Base-by-base conservation (phyloP, 2,113 vertebrate species). In the Oriolus oriolus region DNA sequence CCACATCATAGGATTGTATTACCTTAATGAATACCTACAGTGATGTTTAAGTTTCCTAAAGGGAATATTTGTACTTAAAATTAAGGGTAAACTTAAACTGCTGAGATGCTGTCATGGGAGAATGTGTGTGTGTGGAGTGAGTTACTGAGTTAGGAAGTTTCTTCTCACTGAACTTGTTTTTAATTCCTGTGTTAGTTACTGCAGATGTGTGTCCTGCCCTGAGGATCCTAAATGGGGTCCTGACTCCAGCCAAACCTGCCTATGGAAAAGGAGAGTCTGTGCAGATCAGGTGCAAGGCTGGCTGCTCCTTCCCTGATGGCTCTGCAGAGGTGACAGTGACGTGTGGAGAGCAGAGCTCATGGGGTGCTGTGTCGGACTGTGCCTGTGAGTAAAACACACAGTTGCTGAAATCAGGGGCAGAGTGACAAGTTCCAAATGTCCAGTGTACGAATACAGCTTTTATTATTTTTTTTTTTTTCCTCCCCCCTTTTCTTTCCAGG, bases 191-290 rank as follows among this genome's bases (percentile, higher is more conserved):
- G 0, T 15, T 4, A n/a, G 52, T 66, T 22, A 1, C 33, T 23
- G 31, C 8, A 84, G 30, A 1, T 2, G 0, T 1, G 0, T 96
- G 96, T 50, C 21, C 7, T 65, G 66, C 87, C 50, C 96, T 87
- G 0, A 0, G 7, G 59, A 16, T 96, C 59, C 7, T 5, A 3
- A 7, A 85, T 0, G 94, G 70, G 59, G 3, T 5, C 15, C 45
- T 85, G 57, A 1, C 16, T n/a, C 84, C 84, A 6, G 3, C 0
- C 5, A 76, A 87, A 7, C 0, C 44, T 23, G 6, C 7, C 4
- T 97, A 97, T 31, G 7, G 0, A 1, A 2, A 0, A 30, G 91
- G 81, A 42, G 93, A 96, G 11, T 42, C 77, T 54, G 89, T 94
- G 7, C 74, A 4, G 26, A 3, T 95, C 13, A 49, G n/a, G 11